Evolutionary conservation across 2,797 vertebrate species (phyloP).

Genomic region (Myoxocephalus aenaeus): DNA sequence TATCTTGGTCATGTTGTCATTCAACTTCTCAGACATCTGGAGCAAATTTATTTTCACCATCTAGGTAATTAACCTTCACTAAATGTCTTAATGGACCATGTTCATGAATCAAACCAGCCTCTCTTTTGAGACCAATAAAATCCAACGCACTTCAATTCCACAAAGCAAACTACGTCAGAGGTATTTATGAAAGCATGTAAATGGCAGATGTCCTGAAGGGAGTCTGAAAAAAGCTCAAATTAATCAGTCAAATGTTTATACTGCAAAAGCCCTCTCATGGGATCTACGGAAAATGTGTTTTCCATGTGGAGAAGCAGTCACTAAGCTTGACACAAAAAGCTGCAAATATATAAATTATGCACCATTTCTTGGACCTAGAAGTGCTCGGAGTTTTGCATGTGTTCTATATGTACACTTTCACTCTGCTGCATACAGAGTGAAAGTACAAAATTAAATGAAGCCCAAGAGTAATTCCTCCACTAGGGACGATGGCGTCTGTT

Average conservation of each 20-base stretch:
- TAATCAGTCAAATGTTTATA: slow-evolving; percentile 67
- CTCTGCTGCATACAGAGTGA: slow-evolving; percentile 31
- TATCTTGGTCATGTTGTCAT: slow-evolving; percentile 22
- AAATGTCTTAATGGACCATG: slow-evolving; percentile 22
- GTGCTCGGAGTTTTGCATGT: not conserved
- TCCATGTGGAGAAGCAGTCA: slow-evolving; percentile 26
- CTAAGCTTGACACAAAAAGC: slow-evolving; percentile 35
- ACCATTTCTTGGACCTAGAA: slow-evolving; percentile 7
- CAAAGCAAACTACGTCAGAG: slow-evolving; percentile 47
- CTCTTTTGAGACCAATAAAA: slow-evolving; percentile 35
- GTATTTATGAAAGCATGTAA: slow-evolving; percentile 53
- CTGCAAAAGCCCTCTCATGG: slow-evolving; percentile 26
- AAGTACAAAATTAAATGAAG: slow-evolving; percentile 19
- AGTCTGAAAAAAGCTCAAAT: slow-evolving; percentile 43
- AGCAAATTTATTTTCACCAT: slow-evolving; percentile 4
- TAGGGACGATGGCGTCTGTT: slow-evolving; percentile 30
- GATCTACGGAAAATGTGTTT: slow-evolving; percentile 31
- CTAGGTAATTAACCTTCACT: slow-evolving; percentile 38
- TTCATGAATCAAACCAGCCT: slow-evolving; percentile 38
- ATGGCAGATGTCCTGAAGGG: slow-evolving; percentile 50
- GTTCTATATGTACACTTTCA: slow-evolving; percentile 1
- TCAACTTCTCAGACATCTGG: not conserved
- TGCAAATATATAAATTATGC: slow-evolving; percentile 36
- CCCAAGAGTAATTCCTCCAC: slow-evolving; percentile 36
- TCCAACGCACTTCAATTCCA: slow-evolving; percentile 30